These are phyloP conservation scores for Drosophila parthenogenetica DNA, from an alignment of 2,888 invertebrate genomes.

Conservation along the genomic window DNA sequence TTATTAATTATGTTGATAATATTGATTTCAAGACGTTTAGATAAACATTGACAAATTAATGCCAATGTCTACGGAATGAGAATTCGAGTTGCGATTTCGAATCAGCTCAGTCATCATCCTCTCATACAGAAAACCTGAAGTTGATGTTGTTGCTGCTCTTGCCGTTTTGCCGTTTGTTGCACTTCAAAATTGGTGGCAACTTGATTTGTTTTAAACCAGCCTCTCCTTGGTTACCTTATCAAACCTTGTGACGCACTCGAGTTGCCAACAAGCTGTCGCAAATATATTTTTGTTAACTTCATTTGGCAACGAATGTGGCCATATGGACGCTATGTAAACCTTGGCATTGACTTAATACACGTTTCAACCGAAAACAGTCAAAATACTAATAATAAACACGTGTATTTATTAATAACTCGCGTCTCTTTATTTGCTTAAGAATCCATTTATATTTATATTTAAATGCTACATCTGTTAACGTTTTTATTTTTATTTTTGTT, in stretches of 20 bases:
- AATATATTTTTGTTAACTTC: conserved; percentile 9
- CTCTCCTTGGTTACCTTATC: conserved; percentile 56
- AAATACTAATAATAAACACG: conserved; percentile 41
- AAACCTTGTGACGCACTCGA: conserved; percentile 67
- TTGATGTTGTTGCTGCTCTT: conserved; percentile 28
- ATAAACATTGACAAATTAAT: conserved; percentile 79
- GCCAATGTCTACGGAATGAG: conserved; percentile 45
- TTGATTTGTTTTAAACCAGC: conserved; percentile 29
- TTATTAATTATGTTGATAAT: conserved; percentile 68
- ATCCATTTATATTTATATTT: conserved; percentile 41
- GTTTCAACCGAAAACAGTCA: conserved; percentile 16
- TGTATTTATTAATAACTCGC: conserved; percentile 52
- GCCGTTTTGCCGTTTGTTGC: conserved; percentile 47
- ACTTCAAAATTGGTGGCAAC: conserved; percentile 57
- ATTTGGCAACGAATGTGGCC: conserved; percentile 15
- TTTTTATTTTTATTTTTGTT: conserved; percentile 9
- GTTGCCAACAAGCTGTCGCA: conserved; percentile 37
- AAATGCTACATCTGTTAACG: conserved; percentile 75
- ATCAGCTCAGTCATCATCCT: conserved; percentile 51
- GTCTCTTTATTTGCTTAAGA: conserved; percentile 57
- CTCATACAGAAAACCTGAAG: conserved; percentile 58
- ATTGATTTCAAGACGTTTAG: conserved; percentile 67
- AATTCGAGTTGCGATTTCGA: conserved; percentile 26
- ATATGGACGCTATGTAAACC: conserved; percentile 28
- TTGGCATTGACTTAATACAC: conserved; percentile 53